phyloP scores from a whole-genome alignment of 2,113 vertebrate species.

The Ramphastos sulfuratus region DNA sequence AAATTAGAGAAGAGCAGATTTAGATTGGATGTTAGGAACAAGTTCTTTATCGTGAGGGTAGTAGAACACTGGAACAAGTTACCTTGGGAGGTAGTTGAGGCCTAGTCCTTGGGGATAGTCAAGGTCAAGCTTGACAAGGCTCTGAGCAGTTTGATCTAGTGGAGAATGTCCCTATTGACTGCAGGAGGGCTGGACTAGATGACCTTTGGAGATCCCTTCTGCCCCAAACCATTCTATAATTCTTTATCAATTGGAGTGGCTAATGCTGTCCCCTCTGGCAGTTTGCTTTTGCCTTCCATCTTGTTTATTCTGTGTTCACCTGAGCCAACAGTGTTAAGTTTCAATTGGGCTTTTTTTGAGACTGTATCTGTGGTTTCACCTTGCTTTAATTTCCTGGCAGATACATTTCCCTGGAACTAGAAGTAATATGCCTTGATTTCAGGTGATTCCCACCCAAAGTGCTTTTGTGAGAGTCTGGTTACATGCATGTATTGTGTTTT shows the following conservation, averaged over 20 bases:
- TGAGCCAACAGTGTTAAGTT: neutral
- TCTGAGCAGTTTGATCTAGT: too few species aligned
- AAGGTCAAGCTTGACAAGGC: too few species aligned
- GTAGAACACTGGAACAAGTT: too few species aligned
- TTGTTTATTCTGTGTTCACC: neutral
- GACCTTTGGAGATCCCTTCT: too few species aligned
- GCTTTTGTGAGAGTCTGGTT: neutral
- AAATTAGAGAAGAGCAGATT: too few species aligned
- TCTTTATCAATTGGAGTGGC: neutral
- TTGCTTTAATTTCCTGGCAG: slow-evolving; percentile 1
- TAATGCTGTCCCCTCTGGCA: neutral
- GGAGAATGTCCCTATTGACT: too few species aligned
- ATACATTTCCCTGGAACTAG: neutral
- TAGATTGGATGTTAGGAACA: too few species aligned
- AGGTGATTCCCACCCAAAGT: neutral
- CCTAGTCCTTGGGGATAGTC: too few species aligned
- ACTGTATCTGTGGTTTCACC: neutral
- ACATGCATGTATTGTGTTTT: neutral
- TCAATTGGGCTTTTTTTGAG: neutral
- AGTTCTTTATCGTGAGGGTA: too few species aligned
- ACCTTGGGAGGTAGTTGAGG: too few species aligned
- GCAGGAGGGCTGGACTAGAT: too few species aligned
- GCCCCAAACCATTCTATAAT: too few species aligned
- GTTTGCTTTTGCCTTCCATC: neutral
- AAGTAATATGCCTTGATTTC: neutral